Base-by-base conservation (phyloP, 2,113 vertebrate genomes). In the Pachypanchax playfairii region DNA sequence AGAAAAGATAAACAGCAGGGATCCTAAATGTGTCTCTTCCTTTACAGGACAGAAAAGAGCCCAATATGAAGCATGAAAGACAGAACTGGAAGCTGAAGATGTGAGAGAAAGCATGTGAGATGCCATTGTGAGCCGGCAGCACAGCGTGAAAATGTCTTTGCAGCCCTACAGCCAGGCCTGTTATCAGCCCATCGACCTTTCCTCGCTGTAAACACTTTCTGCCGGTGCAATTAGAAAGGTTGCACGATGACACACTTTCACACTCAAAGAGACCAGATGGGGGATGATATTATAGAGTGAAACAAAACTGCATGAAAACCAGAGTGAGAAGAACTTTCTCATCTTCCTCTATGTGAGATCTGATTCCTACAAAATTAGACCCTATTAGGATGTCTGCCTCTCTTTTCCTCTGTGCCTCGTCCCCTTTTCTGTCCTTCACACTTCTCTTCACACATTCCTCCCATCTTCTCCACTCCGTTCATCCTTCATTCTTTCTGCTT, bases 111-210 rank as follows among this genome's bases (percentile, higher is more conserved):
- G 50, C 31, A 51, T 39, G 58, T 15, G 42, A 73, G 79, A 53
- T 63, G 66, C 71, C 22, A 31, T 66, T 67, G 70, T 67, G 43
- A 64, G 74, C 2, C 31, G 20, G 46, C 26, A 8, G 24, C 67
- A 63, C 49, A 10, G 74, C 17, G 52, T 61, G 56, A 67, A 80
- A 84, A 82, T 82, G 64, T 70, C 47, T 74, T 47, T 58, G 52
- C 56, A 54, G 25, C 47, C 68, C 73, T 69, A 13, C 61, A 82
- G 81, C 78, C 55, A 68, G 70, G 58, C 54, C 57, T 56, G 76
- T 85, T 88, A 83, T 85, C 83, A 64, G 61, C 62, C 68, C 63
- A 80, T 84, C 81, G 76, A 33, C 38, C 67, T 57, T 20, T 35
- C 60, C 43, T 68, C 63, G 58, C 66, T 70, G 66, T 70, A 82